Base-by-base conservation (phyloP, 37 sponge, comb jelly and placozoan species). In the Chondrosia reniformis region DNA sequence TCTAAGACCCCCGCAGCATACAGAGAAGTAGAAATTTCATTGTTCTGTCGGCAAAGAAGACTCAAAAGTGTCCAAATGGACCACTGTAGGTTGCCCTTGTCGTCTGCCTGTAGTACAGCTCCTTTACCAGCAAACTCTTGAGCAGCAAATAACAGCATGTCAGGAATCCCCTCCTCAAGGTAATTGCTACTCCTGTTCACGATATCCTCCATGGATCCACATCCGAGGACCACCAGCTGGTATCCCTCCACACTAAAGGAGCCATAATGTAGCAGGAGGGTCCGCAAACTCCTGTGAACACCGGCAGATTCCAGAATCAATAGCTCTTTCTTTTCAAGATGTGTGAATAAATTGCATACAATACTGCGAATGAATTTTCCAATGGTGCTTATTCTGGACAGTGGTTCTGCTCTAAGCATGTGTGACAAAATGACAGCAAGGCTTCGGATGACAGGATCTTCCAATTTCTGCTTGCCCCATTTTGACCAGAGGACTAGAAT, bases 51-150 rank as follows among this genome's bases (percentile, higher is more conserved):
- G 21, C 72, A 69, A 2, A 69, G 43, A 19, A 69, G 24, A 39
- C 72, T 69, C 41, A 69, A 25, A 25, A 69, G 72, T 2, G 72
- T 69, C 72, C 72, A 69, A 36, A 69, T 69, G 72, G 39, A 41
- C 72, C 72, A 69, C 43, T 69, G 72, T 0, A 69, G 17, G 44
- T 69, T 69, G 9, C 3, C 3, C 8, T 69, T 69, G 7, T 6
- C 58, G 4, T 56, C 27, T 28, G n/a, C 58, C 41, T 36, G 15
- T 22, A 17, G 2, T 3, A 2, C 9, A 21, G 32, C 25, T 9
- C 44, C 39, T 13, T 13, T 13, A 13, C 61, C 61, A 44, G 72
- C 72, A 69, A 69, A 69, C 10, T 69, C 72, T 40, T 69, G 32
- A 24, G 72, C 72, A 0, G 72, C 72, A 39, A 69, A 69, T 22